These are phyloP conservation scores for Zosterops lateralis DNA, from an alignment of 2,113 vertebrate genomes.

Conservation along the genomic window DNA sequence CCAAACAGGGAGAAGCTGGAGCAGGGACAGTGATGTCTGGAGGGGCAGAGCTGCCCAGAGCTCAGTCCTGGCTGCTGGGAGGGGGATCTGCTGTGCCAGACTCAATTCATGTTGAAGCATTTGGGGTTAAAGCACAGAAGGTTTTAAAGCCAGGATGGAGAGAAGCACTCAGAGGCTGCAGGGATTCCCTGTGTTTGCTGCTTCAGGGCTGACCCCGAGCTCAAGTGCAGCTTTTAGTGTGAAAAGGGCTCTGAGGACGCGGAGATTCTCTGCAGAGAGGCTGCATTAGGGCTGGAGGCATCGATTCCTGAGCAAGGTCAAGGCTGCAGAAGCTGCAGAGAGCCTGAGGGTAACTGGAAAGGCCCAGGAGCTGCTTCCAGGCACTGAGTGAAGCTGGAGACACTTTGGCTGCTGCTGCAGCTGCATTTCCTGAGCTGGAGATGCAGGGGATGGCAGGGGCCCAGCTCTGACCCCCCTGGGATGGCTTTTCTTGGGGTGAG, in stretches of 20 bases:
- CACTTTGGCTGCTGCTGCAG: neutral
- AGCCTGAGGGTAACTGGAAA: neutral
- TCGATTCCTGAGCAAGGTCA: neutral
- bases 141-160: neutral
- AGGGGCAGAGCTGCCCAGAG: neutral
- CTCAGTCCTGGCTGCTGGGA: neutral
- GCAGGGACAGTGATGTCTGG: accelerated
- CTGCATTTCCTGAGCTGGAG: neutral
- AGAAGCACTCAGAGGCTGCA: neutral
- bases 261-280: neutral
- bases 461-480: neutral
- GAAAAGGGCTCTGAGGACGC: neutral
- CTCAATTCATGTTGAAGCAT: neutral
- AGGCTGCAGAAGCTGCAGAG: neutral
- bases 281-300: neutral
- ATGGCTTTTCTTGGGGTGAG: accelerated
- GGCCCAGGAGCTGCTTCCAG: slow-evolving; percentile 4
- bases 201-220: neutral
- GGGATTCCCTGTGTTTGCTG: neutral
- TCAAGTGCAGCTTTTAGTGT: neutral
- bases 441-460: neutral
- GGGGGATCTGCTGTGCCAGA: neutral
- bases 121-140: neutral
- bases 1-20: neutral
- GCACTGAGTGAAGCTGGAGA: neutral